Base-by-base conservation (phyloP, 2,797 vertebrate species). In the Clarias laeviceps region DNA sequence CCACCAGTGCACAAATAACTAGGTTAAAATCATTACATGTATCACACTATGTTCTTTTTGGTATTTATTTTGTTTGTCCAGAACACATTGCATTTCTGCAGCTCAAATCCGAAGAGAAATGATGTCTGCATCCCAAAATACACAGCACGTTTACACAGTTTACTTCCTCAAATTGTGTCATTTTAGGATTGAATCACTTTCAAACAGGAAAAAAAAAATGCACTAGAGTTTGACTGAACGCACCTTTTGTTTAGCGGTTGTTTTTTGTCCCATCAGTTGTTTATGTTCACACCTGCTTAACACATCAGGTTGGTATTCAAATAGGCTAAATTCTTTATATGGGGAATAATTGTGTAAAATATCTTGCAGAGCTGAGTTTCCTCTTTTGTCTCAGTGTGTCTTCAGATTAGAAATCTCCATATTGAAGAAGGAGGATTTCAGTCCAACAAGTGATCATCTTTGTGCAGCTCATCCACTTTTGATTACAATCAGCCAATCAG, bases 401-500 rank as follows among this genome's bases (percentile, higher is more conserved):
- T n/a, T 70, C 56, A 50, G 66, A 17, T 80, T 73, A 72, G 84
- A 85, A 64, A 85, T 85, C 45, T 50, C 45, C n/a, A 54, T 29
- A 29, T 22, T 69, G 73, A 68, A 69, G 73, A 64, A 68, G 54
- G 34, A 22, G 29, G 32, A 61, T 79, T 40, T 79, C 29, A 34
- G 32, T 40, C 76, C 56, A 77, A 27, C 4, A 8, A n/a, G 17
- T 4, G 22, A 79, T 79, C 12, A n/a, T n/a, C 57, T 61, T 11
- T 78, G 11, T 24, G 57, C 76, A 40, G 57, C 57, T 61, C 32
- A 40, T 62, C 34, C 18, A 45, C 61, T 59, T 84, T 81, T 73
- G n/a, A 37, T 86, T 80, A 59, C 78, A 86, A 85, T 88, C 79
- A 89, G 84, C 79, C 83, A 89, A 80, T 85, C 83, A 83, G 65